A percentile compares a stretch with the other conserved stretches of the same genome.
Conservation (phyloP, 2,113 vertebrate species). For the Ctenomys sociabilis region DNA sequence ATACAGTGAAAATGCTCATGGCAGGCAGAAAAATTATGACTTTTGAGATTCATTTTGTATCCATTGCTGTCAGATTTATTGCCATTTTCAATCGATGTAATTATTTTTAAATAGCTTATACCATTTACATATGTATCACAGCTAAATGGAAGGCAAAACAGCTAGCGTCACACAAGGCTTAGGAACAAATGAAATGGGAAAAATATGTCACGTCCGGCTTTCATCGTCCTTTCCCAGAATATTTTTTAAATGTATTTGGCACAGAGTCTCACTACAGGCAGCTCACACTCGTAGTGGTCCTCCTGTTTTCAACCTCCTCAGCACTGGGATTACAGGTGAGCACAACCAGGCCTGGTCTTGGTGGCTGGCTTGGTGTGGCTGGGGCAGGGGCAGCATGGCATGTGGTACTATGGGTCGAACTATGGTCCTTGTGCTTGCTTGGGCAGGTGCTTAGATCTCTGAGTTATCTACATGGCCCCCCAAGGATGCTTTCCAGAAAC, state of each 20-base stretch:
- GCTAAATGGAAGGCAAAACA: constrained; percentile 66
- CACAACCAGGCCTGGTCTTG: no score
- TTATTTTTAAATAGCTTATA: constrained; percentile 73
- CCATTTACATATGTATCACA: constrained; percentile 61
- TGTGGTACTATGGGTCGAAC: no score
- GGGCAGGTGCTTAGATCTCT: no score
- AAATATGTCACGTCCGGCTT: background rate
- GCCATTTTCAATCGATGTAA: constrained; percentile 67
- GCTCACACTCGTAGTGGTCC: no score
- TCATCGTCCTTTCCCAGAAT: background rate
- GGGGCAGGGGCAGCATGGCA: no score
- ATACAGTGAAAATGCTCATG: constrained; percentile 57
- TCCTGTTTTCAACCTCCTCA: no score
- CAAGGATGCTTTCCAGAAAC: background rate
- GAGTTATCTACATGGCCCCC: no score
- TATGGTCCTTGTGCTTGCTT: no score
- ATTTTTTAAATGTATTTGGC: background rate
- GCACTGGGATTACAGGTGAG: no score
- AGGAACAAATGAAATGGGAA: background rate
- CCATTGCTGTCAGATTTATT: constrained; percentile 74
- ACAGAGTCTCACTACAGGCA: no score
- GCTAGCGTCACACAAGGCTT: background rate
- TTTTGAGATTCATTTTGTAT: constrained; percentile 74
- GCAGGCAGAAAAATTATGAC: constrained; percentile 64
- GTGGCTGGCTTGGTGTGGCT: no score